phyloP scores from a whole-genome alignment of 1,140 invertebrate genomes.

The Drosophila baimaii region DNA sequence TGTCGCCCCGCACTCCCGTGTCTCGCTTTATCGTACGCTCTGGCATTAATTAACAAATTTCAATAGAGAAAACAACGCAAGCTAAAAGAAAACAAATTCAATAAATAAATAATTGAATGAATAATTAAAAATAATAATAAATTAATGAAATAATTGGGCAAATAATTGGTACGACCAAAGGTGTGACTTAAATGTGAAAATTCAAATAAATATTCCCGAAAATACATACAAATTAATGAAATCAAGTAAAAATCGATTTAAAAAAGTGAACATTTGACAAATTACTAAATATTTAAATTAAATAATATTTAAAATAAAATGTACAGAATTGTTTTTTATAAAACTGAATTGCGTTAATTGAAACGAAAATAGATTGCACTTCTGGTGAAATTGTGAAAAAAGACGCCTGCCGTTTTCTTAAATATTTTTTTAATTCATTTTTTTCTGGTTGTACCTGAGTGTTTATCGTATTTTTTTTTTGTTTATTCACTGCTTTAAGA shows the following conservation, averaged over 20 bases:
- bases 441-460: conserved; percentile 11
- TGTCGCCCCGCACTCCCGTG: no score
- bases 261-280: neutral
- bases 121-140: neutral
- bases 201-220: neutral
- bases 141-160: conserved; percentile 1
- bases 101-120: neutral
- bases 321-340: no score
- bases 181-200: neutral
- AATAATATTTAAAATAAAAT: no score
- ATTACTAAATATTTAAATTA: neutral
- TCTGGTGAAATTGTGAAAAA: conserved; percentile 14
- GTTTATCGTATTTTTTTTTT: neutral
- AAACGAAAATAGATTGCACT: neutral
- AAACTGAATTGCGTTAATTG: neutral
- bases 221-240: neutral
- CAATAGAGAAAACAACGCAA: neutral
- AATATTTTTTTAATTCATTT: neutral
- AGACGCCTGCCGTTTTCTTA: neutral
- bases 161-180: neutral
- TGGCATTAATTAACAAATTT: neutral
- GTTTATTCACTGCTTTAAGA: conserved; percentile 24
- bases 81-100: neutral
- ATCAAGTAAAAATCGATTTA: neutral
- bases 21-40: neutral